These are phyloP conservation scores for Intellagama lesueurii DNA, from an alignment of 2,797 vertebrate genomes.

Conservation along the genomic window DNA sequence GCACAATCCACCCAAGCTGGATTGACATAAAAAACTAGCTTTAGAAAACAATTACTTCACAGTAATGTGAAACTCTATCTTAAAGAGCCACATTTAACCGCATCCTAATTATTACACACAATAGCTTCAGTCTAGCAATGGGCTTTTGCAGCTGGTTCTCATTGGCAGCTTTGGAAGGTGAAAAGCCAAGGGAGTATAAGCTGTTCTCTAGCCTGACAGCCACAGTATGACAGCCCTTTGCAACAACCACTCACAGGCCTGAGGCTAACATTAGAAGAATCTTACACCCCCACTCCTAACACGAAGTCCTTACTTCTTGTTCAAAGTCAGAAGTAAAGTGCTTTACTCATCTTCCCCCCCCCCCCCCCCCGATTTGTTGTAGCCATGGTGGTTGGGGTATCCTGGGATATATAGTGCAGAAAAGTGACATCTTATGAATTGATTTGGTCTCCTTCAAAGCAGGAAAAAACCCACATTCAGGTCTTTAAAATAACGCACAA, in stretches of 20 bases:
- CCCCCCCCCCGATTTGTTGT: no score
- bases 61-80: neutral
- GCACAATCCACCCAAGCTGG: neutral
- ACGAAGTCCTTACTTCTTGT: neutral
- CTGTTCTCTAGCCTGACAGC: neutral
- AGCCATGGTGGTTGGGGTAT: no score
- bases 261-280: neutral
- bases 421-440: neutral
- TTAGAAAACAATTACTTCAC: constrained; percentile 31
- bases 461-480: neutral
- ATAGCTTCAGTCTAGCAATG: neutral
- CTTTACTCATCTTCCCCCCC: neutral
- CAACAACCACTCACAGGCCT: neutral
- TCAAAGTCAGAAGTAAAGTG: neutral
- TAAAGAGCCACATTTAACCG: constrained; percentile 9
- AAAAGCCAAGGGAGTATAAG: constrained; percentile 1
- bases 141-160: neutral
- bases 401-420: no score
- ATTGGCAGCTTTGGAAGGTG: constrained; percentile 7
- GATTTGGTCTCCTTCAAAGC: neutral
- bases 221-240: neutral
- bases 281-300: no score
- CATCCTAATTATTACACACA: constrained; percentile 8
- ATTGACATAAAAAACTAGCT: constrained; percentile 3
- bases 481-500: neutral